A percentile compares a stretch with the other conserved stretches of the same genome.
These are phyloP conservation scores for Bruchidius siliquastri DNA, from an alignment of 2,888 invertebrate genomes.

Conservation along the genomic window DNA sequence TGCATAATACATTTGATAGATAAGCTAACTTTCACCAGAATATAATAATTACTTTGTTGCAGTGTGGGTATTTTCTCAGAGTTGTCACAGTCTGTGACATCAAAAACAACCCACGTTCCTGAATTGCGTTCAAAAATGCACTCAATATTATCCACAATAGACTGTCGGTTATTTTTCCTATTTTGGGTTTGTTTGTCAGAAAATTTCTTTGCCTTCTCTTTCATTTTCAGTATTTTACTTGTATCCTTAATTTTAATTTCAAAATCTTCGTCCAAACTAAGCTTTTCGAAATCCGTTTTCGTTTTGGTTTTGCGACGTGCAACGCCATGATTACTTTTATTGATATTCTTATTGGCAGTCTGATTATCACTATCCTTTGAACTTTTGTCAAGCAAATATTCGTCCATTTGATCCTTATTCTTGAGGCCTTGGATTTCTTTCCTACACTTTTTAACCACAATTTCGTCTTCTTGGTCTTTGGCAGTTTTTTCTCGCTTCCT, in stretches of 20 bases:
- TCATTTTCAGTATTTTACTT: slow-evolving; percentile 8
- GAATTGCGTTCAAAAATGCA: slow-evolving; percentile 39
- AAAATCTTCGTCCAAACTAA: neutral
- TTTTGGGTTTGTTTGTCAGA: slow-evolving; percentile 2
- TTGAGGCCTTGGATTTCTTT: neutral
- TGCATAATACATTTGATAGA: no score
- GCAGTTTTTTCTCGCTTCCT: slow-evolving; percentile 16
- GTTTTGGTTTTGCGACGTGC: neutral
- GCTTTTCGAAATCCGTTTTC: neutral
- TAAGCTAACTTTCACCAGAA: no score
- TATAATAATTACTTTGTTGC: slow-evolving; percentile 1
- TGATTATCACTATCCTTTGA: slow-evolving; percentile 1
- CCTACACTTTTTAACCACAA: slow-evolving; percentile 14
- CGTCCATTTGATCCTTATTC: neutral
- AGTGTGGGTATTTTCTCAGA: slow-evolving; percentile 1
- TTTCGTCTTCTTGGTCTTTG: slow-evolving; percentile 23
- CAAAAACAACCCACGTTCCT: slow-evolving; percentile 36
- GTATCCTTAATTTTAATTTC: neutral
- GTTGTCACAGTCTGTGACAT: slow-evolving; percentile 9
- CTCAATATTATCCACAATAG: slow-evolving; percentile 24
- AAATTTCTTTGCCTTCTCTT: slow-evolving; percentile 1
- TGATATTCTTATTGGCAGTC: neutral
- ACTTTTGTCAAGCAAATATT: neutral
- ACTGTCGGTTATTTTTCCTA: slow-evolving; percentile 11
- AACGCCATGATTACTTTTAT: neutral